Evolutionary conservation across 2,113 vertebrate genomes (phyloP).

Genomic region (Crypturellus undulatus): DNA sequence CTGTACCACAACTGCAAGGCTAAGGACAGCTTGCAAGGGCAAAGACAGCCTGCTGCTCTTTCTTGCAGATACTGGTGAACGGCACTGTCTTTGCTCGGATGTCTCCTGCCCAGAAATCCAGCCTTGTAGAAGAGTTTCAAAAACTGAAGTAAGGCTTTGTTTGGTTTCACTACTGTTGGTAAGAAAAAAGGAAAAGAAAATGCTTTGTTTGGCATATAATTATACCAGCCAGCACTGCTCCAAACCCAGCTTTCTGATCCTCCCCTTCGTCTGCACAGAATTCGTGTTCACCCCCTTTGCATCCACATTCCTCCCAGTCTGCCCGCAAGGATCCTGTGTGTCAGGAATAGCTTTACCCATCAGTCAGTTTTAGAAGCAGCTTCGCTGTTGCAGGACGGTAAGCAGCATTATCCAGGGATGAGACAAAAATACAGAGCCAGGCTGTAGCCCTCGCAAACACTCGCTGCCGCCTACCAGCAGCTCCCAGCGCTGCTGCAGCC

Average conservation of each 20-base stretch:
- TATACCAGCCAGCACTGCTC: background rate
- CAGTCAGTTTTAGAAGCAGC: background rate
- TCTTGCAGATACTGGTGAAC: conserved; percentile 73
- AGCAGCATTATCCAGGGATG: background rate
- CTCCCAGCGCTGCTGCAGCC: background rate
- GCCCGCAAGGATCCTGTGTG: background rate
- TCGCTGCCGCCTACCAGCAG: background rate
- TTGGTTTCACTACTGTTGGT: background rate
- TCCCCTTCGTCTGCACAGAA: rapidly evolving
- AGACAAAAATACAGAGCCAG: background rate
- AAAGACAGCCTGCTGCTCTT: background rate
- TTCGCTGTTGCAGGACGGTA: background rate
- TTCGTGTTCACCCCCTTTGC: background rate
- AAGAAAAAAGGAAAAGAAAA: background rate
- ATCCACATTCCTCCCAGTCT: background rate
- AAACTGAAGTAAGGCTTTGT: conserved; percentile 69
- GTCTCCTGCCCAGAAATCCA: conserved; percentile 78
- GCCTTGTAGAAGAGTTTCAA: conserved; percentile 78
- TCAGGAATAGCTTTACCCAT: background rate
- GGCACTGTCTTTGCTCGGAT: conserved; percentile 75
- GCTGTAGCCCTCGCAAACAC: rapidly evolving
- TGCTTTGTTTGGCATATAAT: background rate
- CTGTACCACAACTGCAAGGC: background rate
- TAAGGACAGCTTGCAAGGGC: background rate
- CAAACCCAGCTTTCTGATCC: background rate